A percentile compares a stretch with the other conserved stretches of the same genome.
These are phyloP conservation scores for Cantharis flavilabris DNA, from an alignment of 2,888 invertebrate species.

Conservation along the genomic window DNA sequence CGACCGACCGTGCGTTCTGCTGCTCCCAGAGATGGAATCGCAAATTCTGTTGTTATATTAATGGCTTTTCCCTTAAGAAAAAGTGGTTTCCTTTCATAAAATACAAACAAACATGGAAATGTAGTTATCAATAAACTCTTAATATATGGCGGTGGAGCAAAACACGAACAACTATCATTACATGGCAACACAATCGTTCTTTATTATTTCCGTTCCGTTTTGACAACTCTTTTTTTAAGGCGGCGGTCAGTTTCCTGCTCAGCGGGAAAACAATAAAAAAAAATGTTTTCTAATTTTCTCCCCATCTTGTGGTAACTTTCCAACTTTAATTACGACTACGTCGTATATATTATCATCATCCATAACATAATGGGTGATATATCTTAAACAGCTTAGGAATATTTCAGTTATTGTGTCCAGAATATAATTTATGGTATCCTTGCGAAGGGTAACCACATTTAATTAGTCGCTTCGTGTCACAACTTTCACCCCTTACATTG, in stretches of 20 bases:
- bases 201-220: conserved; percentile 12
- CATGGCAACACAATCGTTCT: conserved; percentile 13
- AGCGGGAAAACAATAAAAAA: not conserved
- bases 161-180: conserved; percentile 21
- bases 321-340: not conserved
- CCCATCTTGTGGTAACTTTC: not conserved
- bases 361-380: conserved; percentile 27
- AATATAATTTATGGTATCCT: conserved; percentile 36
- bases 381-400: conserved; percentile 35
- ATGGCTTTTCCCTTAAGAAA: not conserved
- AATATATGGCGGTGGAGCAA: conserved; percentile 7
- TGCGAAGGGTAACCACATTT: conserved; percentile 32
- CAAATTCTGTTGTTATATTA: not conserved
- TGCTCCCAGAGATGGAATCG: not conserved
- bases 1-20: too few species aligned
- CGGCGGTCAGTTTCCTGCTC: conserved; percentile 5
- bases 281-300: conserved; percentile 3
- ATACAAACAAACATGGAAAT: conserved; percentile 9
- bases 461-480: conserved; percentile 32
- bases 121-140: conserved; percentile 16
- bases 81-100: not conserved
- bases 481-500: conserved; percentile 1
- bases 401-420: conserved; percentile 39
- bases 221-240: conserved; percentile 10
- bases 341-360: not conserved